Conservation (phyloP, 2,888 invertebrate species). For the Drosophila macrospina region DNA sequence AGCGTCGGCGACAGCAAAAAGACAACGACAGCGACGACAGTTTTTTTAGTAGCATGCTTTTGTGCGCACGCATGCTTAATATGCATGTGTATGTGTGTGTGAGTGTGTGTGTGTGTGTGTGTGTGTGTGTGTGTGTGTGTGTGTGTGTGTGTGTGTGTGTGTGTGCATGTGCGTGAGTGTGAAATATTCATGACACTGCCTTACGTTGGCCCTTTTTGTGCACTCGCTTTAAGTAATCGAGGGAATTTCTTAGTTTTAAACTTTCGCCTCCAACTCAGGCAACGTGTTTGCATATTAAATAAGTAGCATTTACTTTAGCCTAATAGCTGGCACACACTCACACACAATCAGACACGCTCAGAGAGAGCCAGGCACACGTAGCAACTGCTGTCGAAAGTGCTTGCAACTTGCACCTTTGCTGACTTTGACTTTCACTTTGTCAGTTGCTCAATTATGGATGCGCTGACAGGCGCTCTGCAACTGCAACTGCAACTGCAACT, state of each 20-base stretch:
- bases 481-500: conserved; percentile 6
- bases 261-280: conserved; percentile 22
- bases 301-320: conserved; percentile 19
- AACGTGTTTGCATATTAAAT: conserved; percentile 55
- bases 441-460: conserved; percentile 46
- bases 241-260: conserved; percentile 54
- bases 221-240: conserved; percentile 59
- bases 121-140: conserved; percentile 27
- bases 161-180: conserved; percentile 37
- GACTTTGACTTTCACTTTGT: conserved; percentile 27
- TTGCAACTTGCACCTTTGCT: conserved; percentile 9
- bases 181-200: conserved; percentile 71
- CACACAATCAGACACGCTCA: background rate
- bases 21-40: conserved; percentile 54
- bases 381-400: conserved; percentile 9
- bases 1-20: conserved; percentile 58
- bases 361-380: too few relatives aligned
- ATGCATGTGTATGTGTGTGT: conserved; percentile 32
- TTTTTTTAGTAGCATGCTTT: conserved; percentile 43
- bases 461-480: conserved; percentile 23
- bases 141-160: conserved; percentile 27
- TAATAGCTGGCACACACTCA: conserved; percentile 6
- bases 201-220: conserved; percentile 21
- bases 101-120: conserved; percentile 39
- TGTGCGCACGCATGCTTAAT: conserved; percentile 32